These are phyloP conservation scores for Mustela lutreola DNA, from an alignment of 2,113 vertebrate genomes.

Conservation along the genomic window DNA sequence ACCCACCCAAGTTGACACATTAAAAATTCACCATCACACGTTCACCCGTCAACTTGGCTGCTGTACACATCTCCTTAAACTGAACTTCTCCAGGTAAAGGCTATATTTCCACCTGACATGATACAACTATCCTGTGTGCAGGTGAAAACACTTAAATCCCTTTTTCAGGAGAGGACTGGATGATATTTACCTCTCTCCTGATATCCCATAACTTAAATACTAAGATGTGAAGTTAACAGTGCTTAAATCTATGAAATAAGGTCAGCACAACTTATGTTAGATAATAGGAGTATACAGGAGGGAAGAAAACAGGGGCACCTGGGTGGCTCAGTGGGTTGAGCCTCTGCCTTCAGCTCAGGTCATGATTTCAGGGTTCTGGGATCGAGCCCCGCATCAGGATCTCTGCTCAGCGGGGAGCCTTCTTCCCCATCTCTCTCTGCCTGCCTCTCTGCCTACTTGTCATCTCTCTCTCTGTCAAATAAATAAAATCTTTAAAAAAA, in stretches of 20 bases:
- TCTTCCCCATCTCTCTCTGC: no score
- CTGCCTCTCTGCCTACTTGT: no score
- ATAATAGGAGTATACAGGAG: not conserved
- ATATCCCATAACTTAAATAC: not conserved
- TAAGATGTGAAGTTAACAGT: not conserved
- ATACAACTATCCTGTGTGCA: not conserved
- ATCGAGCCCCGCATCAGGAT: no score
- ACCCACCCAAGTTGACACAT: not conserved
- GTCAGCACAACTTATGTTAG: not conserved
- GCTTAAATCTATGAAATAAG: not conserved
- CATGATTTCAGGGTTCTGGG: no score
- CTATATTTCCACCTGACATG: not conserved
- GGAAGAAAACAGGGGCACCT: not conserved
- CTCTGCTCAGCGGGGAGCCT: no score
- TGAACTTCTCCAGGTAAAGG: not conserved
- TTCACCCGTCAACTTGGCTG: not conserved
- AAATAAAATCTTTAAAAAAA: no score
- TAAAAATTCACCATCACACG: not conserved
- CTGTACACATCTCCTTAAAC: not conserved
- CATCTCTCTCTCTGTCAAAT: no score
- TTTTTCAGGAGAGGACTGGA: not conserved
- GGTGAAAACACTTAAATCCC: not conserved
- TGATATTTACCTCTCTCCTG: not conserved
- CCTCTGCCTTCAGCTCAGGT: no score
- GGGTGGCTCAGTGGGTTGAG: no score